Base-by-base conservation (phyloP, 2,888 invertebrate species). In the Beris morrisii region DNA sequence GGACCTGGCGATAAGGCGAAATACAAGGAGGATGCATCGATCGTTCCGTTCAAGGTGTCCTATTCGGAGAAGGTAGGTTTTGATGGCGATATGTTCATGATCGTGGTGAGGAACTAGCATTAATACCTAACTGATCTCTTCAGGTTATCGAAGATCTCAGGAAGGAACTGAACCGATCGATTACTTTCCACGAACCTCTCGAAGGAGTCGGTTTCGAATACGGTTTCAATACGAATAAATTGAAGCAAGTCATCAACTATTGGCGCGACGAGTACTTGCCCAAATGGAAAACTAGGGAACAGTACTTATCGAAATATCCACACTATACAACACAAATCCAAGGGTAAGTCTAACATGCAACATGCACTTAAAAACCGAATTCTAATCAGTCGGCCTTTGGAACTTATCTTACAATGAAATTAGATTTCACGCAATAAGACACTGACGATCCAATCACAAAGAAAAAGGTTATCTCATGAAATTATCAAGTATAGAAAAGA, bases 281-380 rank as follows among this genome's bases (percentile, higher is more conserved):
- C 66, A 81, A 82, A 54, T 91, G 90, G 90, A 77, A 78, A 32
- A 84, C 87, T 59, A 83, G 90, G 9, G 88, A 92, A 75, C 76
- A 79, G 4, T 83, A 84, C 65, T 79, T 95, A n/a, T 94, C 94
- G 75, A 82, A 85, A 68, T 89, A 87, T 72, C 84, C 87, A 0
- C 92, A 94, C 68, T 95, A 83, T 76, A 84, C 83, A 57, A 93
- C 93, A 0, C 86, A 87, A 66, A 87, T 95, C 71, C 89, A 91
- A 77, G 85, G 85, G 80, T 80, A 70, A 75, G 74, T 70, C 22
- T 44, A 15, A 22, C 22, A 22, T 22, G 22, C 22, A 22, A 22
- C 22, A 22, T 22, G 22, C 22, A 22, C 22, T 2, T 22, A 22
- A 22, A 22, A 22, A 1, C 22, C 22, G 22, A 22, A 22, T 22